These are phyloP conservation scores for Palythoa heliodiscus DNA, from an alignment of 92 coral and sea anemone genomes.

Conservation along the genomic window DNA sequence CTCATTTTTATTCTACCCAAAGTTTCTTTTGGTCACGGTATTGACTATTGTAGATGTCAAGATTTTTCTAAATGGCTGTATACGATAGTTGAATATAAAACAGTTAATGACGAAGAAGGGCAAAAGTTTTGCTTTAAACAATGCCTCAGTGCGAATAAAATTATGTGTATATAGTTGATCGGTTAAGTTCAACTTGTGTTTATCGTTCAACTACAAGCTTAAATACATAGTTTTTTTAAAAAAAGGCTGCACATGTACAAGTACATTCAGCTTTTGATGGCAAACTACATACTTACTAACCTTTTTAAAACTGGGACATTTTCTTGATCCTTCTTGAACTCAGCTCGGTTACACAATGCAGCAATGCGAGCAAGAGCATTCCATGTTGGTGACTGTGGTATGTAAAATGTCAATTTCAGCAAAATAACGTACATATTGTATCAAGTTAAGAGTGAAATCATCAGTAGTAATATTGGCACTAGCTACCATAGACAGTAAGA, in stretches of 20 bases:
- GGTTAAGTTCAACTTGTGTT: too few relatives aligned
- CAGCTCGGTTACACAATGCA: conserved; percentile 93
- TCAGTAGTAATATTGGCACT: neutral
- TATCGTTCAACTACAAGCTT: too few relatives aligned
- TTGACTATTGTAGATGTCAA: too few relatives aligned
- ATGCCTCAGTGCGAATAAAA: too few relatives aligned
- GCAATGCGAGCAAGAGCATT: conserved; percentile 87
- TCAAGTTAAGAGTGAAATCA: too few relatives aligned
- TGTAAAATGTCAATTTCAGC: neutral
- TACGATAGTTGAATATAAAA: too few relatives aligned
- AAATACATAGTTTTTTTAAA: too few relatives aligned
- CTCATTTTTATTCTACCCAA: too few relatives aligned
- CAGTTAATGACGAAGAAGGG: too few relatives aligned
- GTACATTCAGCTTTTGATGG: neutral
- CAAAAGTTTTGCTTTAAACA: neutral
- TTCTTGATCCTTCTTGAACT: conserved; percentile 79
- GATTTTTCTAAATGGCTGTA: too few relatives aligned
- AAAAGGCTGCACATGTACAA: neutral
- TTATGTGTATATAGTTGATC: too few relatives aligned
- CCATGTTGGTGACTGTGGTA: conserved; percentile 82
- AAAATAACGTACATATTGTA: neutral
- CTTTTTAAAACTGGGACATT: conserved; percentile 78
- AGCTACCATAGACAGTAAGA: neutral
- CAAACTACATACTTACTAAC: conserved; percentile 39
- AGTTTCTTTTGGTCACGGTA: too few relatives aligned